phyloP scores from a whole-genome alignment of 2,888 invertebrate species.

The Phlogophora meticulosa region DNA sequence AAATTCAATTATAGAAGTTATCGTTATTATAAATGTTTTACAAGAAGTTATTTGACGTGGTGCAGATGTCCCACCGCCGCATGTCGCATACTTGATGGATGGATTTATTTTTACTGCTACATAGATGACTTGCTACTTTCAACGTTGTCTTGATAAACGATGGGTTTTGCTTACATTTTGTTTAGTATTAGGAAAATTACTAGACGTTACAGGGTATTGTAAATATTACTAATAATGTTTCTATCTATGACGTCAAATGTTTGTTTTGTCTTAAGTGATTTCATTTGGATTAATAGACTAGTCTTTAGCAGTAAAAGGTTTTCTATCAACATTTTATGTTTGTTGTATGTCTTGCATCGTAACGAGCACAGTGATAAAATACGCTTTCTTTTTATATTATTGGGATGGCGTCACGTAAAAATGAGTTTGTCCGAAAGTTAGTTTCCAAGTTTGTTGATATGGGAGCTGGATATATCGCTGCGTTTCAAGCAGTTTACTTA shows the following conservation, averaged over 20 bases:
- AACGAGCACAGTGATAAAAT: constrained; percentile 61
- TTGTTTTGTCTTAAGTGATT: constrained; percentile 20
- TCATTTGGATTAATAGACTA: constrained; percentile 30
- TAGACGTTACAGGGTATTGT: constrained; percentile 39
- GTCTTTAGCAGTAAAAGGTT: constrained; percentile 25
- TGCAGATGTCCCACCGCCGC: constrained; percentile 72
- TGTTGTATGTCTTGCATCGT: constrained; percentile 47
- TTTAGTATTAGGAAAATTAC: constrained; percentile 54
- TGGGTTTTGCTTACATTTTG: constrained; percentile 35
- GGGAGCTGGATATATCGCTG: constrained; percentile 80
- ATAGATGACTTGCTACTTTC: constrained; percentile 81
- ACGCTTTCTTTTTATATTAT: constrained; percentile 73
- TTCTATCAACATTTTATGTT: constrained; percentile 43
- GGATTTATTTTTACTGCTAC: constrained; percentile 76
- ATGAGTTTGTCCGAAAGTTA: constrained; percentile 78
- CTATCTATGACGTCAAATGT: not conserved
- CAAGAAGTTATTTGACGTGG: constrained; percentile 76
- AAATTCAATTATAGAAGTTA: constrained; percentile 71
- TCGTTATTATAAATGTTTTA: constrained; percentile 75
- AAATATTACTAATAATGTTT: constrained; percentile 13
- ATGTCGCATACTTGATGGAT: constrained; percentile 77
- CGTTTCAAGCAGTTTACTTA: constrained; percentile 79
- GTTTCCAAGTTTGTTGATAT: constrained; percentile 81
- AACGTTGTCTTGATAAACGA: constrained; percentile 69
- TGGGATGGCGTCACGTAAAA: constrained; percentile 78